These are phyloP conservation scores for Vulpes ferrilata DNA, from an alignment of 2,113 vertebrate genomes.

Conservation along the genomic window DNA sequence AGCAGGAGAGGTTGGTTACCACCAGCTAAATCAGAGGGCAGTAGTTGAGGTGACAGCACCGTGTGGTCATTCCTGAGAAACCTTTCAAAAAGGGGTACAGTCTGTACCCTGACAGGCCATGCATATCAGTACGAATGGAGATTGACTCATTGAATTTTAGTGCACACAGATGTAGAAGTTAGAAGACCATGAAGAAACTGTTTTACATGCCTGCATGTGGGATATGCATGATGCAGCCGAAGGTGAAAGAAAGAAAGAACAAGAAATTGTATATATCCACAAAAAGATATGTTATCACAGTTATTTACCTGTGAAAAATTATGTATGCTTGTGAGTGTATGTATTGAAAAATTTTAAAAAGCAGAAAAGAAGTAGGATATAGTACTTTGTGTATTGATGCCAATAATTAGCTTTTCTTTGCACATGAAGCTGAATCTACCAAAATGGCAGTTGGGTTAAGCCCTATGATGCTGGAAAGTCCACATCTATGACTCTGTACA, in stretches of 20 bases:
- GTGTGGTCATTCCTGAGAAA: neutral
- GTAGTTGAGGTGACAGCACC: neutral
- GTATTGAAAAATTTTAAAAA: constrained; percentile 6
- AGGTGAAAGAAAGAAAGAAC: constrained; percentile 2
- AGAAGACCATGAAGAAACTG: constrained; percentile 4
- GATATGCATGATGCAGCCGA: neutral
- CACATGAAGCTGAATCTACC: constrained; percentile 10
- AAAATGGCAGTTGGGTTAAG: constrained; percentile 29
- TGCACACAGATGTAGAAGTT: constrained; percentile 20
- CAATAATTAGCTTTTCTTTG: constrained; percentile 34
- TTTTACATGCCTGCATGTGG: neutral
- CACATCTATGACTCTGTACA: neutral
- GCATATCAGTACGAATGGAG: neutral
- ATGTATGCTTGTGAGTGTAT: neutral
- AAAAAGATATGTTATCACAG: neutral
- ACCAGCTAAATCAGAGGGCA: neutral
- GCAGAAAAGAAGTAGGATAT: constrained; percentile 13
- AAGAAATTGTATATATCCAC: neutral
- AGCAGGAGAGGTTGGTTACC: neutral
- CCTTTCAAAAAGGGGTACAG: neutral
- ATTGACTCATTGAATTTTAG: neutral
- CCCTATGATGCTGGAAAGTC: neutral
- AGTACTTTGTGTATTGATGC: constrained; percentile 4
- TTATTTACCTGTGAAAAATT: neutral
- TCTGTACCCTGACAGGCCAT: neutral